Conservation (phyloP, 2,888 invertebrate genomes). For the Dasypogon diadema region DNA sequence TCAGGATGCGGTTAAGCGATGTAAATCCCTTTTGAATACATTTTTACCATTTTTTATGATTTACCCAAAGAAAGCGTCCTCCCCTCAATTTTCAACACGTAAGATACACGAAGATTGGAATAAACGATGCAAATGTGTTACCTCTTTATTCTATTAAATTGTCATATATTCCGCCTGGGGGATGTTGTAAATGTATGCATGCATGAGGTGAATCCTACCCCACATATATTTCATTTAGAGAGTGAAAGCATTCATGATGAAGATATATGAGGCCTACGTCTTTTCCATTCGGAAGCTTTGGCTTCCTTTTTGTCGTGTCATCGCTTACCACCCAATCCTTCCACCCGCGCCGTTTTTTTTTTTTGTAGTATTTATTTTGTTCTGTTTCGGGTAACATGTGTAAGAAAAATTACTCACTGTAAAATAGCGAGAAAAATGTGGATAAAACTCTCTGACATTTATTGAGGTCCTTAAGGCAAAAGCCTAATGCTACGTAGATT, state of each 20-base stretch:
- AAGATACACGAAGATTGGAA: conserved; percentile 40
- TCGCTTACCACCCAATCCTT: neutral
- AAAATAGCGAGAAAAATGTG: conserved; percentile 31
- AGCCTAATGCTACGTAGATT: conserved; percentile 35
- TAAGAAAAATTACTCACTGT: conserved; percentile 38
- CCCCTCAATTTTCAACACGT: conserved; percentile 10
- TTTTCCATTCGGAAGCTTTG: neutral
- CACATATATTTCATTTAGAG: neutral
- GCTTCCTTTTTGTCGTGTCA: neutral
- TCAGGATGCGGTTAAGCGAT: conserved; percentile 39
- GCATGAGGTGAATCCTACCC: neutral
- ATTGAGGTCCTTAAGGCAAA: conserved; percentile 40
- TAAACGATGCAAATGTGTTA: conserved; percentile 52
- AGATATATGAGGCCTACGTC: conserved; percentile 30
- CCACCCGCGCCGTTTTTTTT: neutral
- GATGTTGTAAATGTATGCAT: conserved; percentile 13
- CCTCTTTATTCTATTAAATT: conserved; percentile 52
- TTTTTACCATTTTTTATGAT: conserved; percentile 11
- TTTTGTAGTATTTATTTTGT: conserved; percentile 33
- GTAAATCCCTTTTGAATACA: conserved; percentile 35
- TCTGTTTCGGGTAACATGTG: conserved; percentile 21
- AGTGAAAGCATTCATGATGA: conserved; percentile 22
- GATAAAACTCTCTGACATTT: conserved; percentile 43
- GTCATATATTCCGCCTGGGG: conserved; percentile 47
- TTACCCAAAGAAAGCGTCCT: neutral